Conservation (phyloP, 1,140 invertebrate species). For the Diabrotica undecimpunctata region DNA sequence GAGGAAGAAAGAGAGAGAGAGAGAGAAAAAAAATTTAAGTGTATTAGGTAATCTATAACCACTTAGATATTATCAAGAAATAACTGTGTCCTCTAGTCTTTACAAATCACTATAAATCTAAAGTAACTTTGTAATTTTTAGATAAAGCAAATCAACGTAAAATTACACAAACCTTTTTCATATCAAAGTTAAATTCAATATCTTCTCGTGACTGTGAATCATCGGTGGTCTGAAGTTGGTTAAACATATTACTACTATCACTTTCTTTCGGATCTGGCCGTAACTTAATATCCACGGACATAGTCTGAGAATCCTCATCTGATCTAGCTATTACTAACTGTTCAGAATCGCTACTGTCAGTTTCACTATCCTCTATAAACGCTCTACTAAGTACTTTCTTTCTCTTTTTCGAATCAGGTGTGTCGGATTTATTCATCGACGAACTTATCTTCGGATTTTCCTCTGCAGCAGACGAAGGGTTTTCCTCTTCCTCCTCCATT, state of each 20-base stretch:
- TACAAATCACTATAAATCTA: too few relatives aligned
- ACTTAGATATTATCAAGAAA: too few relatives aligned
- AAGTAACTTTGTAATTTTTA: too few relatives aligned
- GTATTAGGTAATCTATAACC: too few relatives aligned
- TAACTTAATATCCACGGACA: constrained; percentile 37
- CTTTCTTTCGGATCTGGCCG: constrained; percentile 34
- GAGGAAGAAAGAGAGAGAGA: too few relatives aligned
- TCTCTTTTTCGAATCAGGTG: constrained; percentile 33
- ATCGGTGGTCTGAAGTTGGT: constrained; percentile 28
- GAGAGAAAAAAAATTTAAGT: too few relatives aligned
- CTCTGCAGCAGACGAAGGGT: neutral
- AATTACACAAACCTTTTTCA: neutral
- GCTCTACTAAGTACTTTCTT: constrained; percentile 49
- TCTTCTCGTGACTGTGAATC: constrained; percentile 38
- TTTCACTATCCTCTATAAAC: constrained; percentile 47
- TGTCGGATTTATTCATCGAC: constrained; percentile 24
- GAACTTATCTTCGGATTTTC: constrained; percentile 8
- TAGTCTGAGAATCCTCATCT: constrained; percentile 43
- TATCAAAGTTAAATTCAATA: constrained; percentile 42
- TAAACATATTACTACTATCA: constrained; percentile 34
- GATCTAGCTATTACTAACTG: constrained; percentile 55
- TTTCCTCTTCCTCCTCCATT: constrained; percentile 20
- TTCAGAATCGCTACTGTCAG: constrained; percentile 71
- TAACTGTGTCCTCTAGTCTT: too few relatives aligned
- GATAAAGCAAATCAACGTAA: too few relatives aligned